Base-by-base conservation (phyloP, 2,888 invertebrate species). In the Acanthoscelides obtectus region DNA sequence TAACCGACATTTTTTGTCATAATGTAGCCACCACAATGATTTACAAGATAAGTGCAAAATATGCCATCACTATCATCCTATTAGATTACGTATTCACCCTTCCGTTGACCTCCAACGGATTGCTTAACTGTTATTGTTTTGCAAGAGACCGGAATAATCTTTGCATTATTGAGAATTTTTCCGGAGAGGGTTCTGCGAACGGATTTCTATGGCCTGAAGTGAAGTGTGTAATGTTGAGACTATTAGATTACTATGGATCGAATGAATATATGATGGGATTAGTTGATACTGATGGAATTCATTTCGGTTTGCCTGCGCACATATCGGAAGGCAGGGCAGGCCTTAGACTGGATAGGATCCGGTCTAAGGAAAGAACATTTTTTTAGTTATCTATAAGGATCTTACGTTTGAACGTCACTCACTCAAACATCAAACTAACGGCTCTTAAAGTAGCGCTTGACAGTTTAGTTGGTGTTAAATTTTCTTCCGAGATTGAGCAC, bases 51-150 rank as follows among this genome's bases (percentile, higher is more conserved):
- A 45, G 1, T 45, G 12, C 45, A 12, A 12, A 45, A 12, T 17
- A 12, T 45, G 12, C 12, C 45, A 45, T 45, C 45, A 45, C 45
- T 71, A 72, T 73, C 72, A 72, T 73, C 20, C 72, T 72, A 69
- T 68, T 22, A 27, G 69, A 78, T 78, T 79, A 78, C 78, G 78
- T 79, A 79, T 79, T 78, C 78, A 79, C 79, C 78, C 78, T 74
- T 72, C 74, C 70, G 65, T 69, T 12, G 45, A 17, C 27, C 73
- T 72, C 73, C 72, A 72, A 71, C 70, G 72, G 70, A 73, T 73
- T 73, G 73, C 72, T 74, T 65, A 66, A 71, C 45, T 75, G 73
- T 75, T 75, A 75, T 74, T 74, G 72, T 74, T 72, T 74, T 71
- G 69, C 70, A 70, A 63, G 64, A 72, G 70, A 71, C 69, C 64